These are phyloP conservation scores for Coenonympha glycerion DNA, from an alignment of 2,888 invertebrate species.

Conservation along the genomic window DNA sequence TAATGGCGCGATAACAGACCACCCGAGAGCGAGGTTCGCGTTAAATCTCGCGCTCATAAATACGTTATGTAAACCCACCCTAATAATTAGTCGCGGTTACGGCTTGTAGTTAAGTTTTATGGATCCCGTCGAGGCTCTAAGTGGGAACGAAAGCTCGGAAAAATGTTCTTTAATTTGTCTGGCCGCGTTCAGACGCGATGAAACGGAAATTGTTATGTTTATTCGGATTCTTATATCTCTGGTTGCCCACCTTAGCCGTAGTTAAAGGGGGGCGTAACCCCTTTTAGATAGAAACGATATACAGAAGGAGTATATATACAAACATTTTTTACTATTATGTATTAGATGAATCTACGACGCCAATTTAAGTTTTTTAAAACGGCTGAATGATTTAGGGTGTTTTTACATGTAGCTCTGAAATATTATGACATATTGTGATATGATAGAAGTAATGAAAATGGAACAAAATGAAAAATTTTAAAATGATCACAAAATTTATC, in stretches of 20 bases:
- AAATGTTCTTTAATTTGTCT: constrained; percentile 73
- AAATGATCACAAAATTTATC: no score
- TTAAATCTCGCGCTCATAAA: constrained; percentile 74
- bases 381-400: no score
- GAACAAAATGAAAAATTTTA: no score
- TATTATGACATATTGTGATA: no score
- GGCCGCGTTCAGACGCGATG: constrained; percentile 57
- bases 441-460: no score
- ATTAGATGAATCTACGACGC: no score
- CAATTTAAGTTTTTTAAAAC: no score
- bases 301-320: neutral
- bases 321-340: neutral
- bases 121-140: constrained; percentile 52
- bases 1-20: constrained; percentile 74
- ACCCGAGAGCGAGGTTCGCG: constrained; percentile 64
- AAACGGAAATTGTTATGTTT: constrained; percentile 69
- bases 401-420: no score
- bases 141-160: constrained; percentile 56
- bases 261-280: neutral
- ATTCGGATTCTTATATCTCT: constrained; percentile 56
- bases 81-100: constrained; percentile 75
- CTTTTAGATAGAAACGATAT: neutral
- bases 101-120: constrained; percentile 73
- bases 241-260: constrained; percentile 23
- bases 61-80: constrained; percentile 75